These are phyloP conservation scores for Rhynchomys soricoides DNA, from an alignment of 2,113 vertebrate species.

Conservation along the genomic window DNA sequence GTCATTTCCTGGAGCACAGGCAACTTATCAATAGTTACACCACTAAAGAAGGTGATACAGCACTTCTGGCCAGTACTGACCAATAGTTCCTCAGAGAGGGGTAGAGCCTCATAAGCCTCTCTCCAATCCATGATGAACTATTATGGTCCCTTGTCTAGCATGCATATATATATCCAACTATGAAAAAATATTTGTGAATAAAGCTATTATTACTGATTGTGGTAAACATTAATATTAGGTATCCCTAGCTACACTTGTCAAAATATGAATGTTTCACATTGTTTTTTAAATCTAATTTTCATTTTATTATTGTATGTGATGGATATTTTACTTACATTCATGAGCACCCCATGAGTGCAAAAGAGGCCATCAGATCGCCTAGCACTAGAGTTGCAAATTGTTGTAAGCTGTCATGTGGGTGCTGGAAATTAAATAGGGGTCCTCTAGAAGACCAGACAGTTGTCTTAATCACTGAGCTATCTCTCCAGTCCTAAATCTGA, in stretches of 20 bases:
- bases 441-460: background rate
- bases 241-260: constrained; percentile 4
- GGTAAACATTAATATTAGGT: constrained; percentile 24
- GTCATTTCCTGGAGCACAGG: background rate
- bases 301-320: background rate
- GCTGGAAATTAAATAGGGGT: background rate
- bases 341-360: background rate
- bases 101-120: background rate
- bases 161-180: constrained; percentile 19
- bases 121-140: background rate
- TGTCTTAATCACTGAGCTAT: background rate
- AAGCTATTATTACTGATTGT: constrained; percentile 43
- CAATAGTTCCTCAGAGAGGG: background rate
- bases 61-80: background rate
- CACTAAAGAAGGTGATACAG: background rate
- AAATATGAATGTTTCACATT: constrained; percentile 16
- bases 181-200: constrained; percentile 29
- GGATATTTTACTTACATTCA: background rate
- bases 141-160: background rate
- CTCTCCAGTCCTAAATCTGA: background rate
- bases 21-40: background rate
- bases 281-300: constrained; percentile 21
- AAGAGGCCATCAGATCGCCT: background rate
- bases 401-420: background rate
- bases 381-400: background rate